Percentiles rank a stretch among this genome's conserved stretches.
Conservation (phyloP, 92 coral and sea anemone genomes). For the Heteractis magnifica region DNA sequence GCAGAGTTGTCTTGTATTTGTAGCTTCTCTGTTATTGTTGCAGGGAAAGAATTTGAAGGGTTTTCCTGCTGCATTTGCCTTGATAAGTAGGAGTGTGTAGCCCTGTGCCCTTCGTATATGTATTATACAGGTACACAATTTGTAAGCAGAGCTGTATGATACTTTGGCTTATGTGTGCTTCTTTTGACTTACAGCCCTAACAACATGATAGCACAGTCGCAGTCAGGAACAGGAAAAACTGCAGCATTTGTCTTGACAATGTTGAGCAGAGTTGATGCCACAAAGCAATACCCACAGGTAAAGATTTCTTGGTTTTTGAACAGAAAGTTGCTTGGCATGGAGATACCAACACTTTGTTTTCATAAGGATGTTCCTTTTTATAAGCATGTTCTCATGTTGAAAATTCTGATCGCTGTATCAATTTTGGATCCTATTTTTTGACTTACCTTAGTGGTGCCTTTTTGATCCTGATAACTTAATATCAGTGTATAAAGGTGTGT, state of each 20-base stretch:
- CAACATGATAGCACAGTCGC: slow-evolving; percentile 98
- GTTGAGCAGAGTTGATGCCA: slow-evolving; percentile 93
- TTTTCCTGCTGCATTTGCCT: slow-evolving; percentile 28
- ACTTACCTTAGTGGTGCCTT: no score
- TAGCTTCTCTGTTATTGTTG: slow-evolving; percentile 46
- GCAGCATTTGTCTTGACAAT: slow-evolving; percentile 93
- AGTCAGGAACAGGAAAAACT: slow-evolving; percentile 96
- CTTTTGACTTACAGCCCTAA: slow-evolving; percentile 55
- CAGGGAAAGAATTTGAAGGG: slow-evolving; percentile 36
- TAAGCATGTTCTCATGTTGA: no score
- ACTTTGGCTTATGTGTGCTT: no score
- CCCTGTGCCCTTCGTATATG: slow-evolving; percentile 1
- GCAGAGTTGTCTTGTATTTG: slow-evolving; percentile 36
- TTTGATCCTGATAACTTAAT: no score
- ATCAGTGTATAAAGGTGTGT: no score
- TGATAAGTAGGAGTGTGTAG: background rate
- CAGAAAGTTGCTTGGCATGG: no score
- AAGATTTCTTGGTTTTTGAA: background rate
- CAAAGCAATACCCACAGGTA: slow-evolving; percentile 79
- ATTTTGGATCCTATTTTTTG: no score
- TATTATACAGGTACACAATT: background rate
- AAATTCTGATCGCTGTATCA: no score
- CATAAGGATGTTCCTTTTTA: no score
- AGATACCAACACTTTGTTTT: no score
- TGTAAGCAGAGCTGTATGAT: no score